A percentile compares a stretch with the other conserved stretches of the same genome.
Evolutionary conservation across 2,888 invertebrate genomes (phyloP).

Genomic region (Orchesella flavescens): DNA sequence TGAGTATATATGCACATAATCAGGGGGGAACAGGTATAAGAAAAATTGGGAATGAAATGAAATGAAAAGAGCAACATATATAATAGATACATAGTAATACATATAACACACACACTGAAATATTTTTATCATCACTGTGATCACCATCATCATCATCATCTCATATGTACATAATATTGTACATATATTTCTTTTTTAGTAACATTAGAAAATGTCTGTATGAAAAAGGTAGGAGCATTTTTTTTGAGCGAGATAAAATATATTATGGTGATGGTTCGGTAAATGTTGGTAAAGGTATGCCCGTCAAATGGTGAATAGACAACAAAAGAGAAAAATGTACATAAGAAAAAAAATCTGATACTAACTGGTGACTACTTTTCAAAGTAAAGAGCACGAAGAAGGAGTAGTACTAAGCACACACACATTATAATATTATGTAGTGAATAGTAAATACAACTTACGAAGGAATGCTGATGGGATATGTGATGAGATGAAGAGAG

Average conservation of each 20-base stretch:
- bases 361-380: neutral
- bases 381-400: neutral
- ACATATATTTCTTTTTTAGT: slow-evolving; percentile 25
- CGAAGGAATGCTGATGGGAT: neutral
- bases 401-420: neutral
- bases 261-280: neutral
- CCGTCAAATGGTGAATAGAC: neutral
- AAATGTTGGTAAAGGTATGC: slow-evolving; percentile 46
- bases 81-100: slow-evolving; percentile 19
- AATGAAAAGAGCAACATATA: slow-evolving; percentile 27
- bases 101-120: slow-evolving; percentile 31
- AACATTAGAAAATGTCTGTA: slow-evolving; percentile 61
- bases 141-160: slow-evolving; percentile 1
- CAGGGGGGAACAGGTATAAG: neutral
- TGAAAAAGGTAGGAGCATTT: neutral
- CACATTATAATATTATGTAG: neutral
- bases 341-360: too few relatives aligned
- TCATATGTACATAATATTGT: too few relatives aligned
- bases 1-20: neutral
- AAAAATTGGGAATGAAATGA: neutral
- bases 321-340: slow-evolving; percentile 3
- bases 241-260: too few relatives aligned
- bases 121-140: slow-evolving; percentile 11
- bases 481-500: slow-evolving; percentile 36
- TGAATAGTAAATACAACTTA: neutral